phyloP scores from a whole-genome alignment of 2,888 invertebrate genomes.

The Eupithecia dodoneata region DNA sequence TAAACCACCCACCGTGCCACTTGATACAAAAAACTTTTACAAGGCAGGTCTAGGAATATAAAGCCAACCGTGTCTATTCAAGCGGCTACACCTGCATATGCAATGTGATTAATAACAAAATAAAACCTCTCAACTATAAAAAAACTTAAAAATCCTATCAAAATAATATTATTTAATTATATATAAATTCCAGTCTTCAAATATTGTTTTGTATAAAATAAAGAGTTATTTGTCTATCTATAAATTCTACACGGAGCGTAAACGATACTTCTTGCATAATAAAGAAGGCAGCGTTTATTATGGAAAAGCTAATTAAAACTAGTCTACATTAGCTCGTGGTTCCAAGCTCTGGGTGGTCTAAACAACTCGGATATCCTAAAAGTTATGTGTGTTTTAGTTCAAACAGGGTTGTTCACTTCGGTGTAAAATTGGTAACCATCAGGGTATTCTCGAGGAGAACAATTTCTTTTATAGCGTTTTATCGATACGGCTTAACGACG shows the following conservation, averaged over 20 bases:
- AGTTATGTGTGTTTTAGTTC: background rate
- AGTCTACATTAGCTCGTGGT: background rate
- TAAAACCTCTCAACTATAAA: background rate
- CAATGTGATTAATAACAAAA: background rate
- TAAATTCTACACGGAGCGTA: background rate
- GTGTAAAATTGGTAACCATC: background rate
- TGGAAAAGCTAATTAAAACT: slow-evolving; percentile 3
- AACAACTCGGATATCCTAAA: background rate
- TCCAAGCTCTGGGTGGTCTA: background rate
- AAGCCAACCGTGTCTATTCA: background rate
- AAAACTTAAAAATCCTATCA: background rate
- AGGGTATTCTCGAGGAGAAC: background rate
- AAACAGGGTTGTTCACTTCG: background rate
- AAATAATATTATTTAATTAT: background rate
- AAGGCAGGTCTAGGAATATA: background rate
- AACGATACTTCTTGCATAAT: background rate
- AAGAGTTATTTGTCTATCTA: background rate
- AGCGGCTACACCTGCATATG: background rate
- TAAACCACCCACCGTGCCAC: too few relatives aligned
- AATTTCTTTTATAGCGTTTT: too few relatives aligned
- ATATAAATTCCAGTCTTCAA: background rate
- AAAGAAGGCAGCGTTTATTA: background rate
- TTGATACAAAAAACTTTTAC: background rate
- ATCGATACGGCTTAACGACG: too few relatives aligned
- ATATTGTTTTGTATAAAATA: background rate